Evolutionary conservation across 2,888 invertebrate genomes (phyloP).

Genomic region (Cerastis rubricosa): DNA sequence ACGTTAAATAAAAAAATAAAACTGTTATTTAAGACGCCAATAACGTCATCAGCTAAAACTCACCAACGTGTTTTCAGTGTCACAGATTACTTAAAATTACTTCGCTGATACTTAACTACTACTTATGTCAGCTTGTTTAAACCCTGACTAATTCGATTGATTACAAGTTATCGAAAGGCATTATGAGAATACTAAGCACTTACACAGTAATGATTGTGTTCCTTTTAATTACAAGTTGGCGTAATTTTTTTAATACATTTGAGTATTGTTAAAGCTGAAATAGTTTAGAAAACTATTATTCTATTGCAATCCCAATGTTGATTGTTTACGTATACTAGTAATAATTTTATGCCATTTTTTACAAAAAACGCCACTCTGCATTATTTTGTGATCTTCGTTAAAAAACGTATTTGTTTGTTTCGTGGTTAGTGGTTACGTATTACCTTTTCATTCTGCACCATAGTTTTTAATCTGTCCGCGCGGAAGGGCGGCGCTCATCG

Average conservation of each 20-base stretch:
- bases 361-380: no score
- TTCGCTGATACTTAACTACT: no score
- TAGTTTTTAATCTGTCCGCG: no score
- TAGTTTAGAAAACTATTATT: neutral
- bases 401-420: no score
- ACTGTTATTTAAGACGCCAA: neutral
- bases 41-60: neutral
- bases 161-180: conserved; percentile 2
- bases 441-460: neutral
- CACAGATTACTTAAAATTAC: conserved; percentile 12
- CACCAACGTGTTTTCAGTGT: neutral
- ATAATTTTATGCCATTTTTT: no score
- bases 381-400: no score
- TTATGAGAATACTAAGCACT: conserved; percentile 6
- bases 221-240: neutral
- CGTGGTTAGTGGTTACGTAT: no score
- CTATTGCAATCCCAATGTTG: neutral
- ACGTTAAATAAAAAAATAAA: neutral
- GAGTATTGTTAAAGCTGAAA: neutral
- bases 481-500: no score
- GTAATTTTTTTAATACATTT: neutral
- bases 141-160: conserved; percentile 23
- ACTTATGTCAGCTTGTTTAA: neutral
- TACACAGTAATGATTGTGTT: conserved; percentile 8
- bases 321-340: neutral